Evolutionary conservation across 2,113 vertebrate species (phyloP).

Genomic region (Dasypus novemcinctus): DNA sequence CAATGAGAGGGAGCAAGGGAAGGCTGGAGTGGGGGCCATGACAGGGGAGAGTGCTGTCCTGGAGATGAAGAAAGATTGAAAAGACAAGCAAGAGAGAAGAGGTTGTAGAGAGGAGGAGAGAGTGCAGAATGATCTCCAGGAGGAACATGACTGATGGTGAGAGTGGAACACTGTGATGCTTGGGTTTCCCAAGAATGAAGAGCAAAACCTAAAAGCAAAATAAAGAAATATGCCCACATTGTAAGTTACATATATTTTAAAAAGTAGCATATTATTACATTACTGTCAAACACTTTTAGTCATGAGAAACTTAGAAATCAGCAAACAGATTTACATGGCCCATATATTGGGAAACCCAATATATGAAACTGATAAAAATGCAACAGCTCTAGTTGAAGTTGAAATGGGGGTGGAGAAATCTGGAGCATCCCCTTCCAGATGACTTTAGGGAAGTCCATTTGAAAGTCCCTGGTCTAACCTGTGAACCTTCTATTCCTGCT

Average conservation of each 20-base stretch:
- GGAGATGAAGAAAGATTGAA: not conserved
- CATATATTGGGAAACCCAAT: no score
- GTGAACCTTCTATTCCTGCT: not conserved
- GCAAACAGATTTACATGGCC: not conserved
- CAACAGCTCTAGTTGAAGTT: not conserved
- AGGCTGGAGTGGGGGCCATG: not conserved
- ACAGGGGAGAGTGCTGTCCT: not conserved
- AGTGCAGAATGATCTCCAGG: not conserved
- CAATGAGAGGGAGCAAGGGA: not conserved
- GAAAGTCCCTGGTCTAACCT: not conserved
- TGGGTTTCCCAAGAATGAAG: not conserved
- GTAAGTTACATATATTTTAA: not conserved
- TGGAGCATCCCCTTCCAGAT: not conserved
- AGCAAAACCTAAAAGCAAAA: not conserved
- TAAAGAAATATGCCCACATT: not conserved
- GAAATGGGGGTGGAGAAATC: fast-evolving
- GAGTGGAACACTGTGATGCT: not conserved
- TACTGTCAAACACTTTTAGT: not conserved
- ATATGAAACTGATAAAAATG: fast-evolving
- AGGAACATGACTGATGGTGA: not conserved
- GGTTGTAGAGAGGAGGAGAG: not conserved
- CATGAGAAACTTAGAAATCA: no score
- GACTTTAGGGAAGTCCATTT: not conserved
- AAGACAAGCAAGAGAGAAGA: not conserved
- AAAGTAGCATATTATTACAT: no score